Evolutionary conservation across 2,888 invertebrate species (phyloP), one percentile per base, ranked within the genome.

Genomic region (Galeopsomyia nigrocyanea): DNA sequence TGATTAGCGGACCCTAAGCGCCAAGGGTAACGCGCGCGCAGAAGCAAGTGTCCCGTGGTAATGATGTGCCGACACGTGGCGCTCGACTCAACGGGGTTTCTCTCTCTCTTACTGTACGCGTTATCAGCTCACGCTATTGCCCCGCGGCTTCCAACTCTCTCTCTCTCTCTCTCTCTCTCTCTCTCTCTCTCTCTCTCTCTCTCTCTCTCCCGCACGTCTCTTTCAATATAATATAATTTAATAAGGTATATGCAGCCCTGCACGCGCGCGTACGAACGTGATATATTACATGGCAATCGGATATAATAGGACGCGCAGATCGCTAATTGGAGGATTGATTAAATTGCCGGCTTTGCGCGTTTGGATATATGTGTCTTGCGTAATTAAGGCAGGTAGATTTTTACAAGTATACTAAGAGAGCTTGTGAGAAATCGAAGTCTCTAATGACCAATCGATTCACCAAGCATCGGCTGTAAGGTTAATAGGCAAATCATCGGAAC

Each of bases 51-150:
- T 83, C 82, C 79, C 81, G 76, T 3, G 81, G 80, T 86, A 86
- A 86, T 86, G 86, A 86, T 82, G 86, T 82, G 78, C 81, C 79
- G 83, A 82, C 86, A 84, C 86, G 86, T 86, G 86, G 81, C 85
- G 78, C 63, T 47, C 79, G 76, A 81, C 86, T 68, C 85, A 82
- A 83, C 82, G 81, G 81, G 82, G 78, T 73, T 76, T 57, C 61
- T 10, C n/a, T 26, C 22, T 56, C 76, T 76, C 76, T 51, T 6
- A n/a, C 7, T 51, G 39, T 39, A 39, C 39, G 13, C 39, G 39
- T 39, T 39, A 39, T 39, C 39, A 39, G 39, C 39, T 39, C 7
- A 39, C 10, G 39, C 10, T 39, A 39, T 39, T 39, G 39, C 31
- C 47, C 22, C 10, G 17, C 39, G 58, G 60, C 26, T 47, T 49